A percentile compares a stretch with the other conserved stretches of the same genome.
Conservation (phyloP, 2,113 vertebrate genomes). For the Pseudorectes ferrugineus region DNA sequence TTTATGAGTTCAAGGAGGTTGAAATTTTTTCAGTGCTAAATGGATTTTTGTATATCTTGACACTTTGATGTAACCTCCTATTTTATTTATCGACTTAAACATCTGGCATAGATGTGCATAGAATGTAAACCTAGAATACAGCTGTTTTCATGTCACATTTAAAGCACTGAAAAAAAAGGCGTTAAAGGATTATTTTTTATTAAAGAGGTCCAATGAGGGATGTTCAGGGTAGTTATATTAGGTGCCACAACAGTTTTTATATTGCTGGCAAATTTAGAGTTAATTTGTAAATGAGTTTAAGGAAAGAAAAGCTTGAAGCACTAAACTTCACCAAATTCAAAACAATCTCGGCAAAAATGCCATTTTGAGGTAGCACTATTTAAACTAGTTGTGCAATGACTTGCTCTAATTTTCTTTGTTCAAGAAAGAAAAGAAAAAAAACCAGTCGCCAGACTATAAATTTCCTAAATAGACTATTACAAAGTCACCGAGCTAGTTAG, state of each 20-base stretch:
- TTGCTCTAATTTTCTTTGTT: slow-evolving; percentile 72
- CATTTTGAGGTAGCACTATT: slow-evolving; percentile 74
- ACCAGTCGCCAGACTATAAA: slow-evolving; percentile 80
- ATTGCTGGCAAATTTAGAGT: slow-evolving; percentile 69
- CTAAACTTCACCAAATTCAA: slow-evolving; percentile 71
- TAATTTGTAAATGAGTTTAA: slow-evolving; percentile 68
- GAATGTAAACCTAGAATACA: slow-evolving; percentile 65
- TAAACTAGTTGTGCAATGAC: slow-evolving; percentile 78
- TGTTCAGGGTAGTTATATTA: slow-evolving; percentile 71
- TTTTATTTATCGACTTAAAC: slow-evolving; percentile 70
- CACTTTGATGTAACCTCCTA: slow-evolving; percentile 67
- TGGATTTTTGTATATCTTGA: slow-evolving; percentile 69
- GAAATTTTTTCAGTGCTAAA: slow-evolving; percentile 67
- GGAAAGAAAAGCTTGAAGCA: slow-evolving; percentile 71
- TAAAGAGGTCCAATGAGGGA: slow-evolving; percentile 62
- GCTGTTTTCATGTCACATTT: slow-evolving; percentile 66
- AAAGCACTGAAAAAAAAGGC: slow-evolving; percentile 70
- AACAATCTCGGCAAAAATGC: slow-evolving; percentile 67
- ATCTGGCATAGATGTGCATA: slow-evolving; percentile 69
- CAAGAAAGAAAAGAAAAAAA: slow-evolving; percentile 70
- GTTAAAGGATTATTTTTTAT: slow-evolving; percentile 64
- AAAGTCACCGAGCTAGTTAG: slow-evolving; percentile 74
- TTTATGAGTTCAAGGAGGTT: slow-evolving; percentile 67
- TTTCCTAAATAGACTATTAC: slow-evolving; percentile 67
- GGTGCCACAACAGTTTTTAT: slow-evolving; percentile 68